Conservation (phyloP, 2,797 vertebrate genomes). For the Poeciliopsis paucimaculata region DNA sequence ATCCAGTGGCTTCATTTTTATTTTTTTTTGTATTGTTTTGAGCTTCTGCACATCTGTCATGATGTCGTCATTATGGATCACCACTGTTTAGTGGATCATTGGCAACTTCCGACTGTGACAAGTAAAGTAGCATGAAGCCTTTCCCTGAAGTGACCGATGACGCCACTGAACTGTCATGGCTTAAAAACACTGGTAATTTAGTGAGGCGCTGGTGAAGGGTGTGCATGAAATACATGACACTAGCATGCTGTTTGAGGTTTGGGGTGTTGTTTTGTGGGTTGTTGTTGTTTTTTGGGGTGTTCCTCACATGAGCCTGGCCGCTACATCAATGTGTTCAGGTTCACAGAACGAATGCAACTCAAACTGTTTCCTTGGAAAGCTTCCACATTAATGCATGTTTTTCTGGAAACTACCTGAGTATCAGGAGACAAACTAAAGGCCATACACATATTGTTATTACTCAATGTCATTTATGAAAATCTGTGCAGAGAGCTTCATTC, state of each 20-base stretch:
- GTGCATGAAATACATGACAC: slow-evolving; percentile 41
- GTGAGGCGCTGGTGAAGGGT: slow-evolving; percentile 10
- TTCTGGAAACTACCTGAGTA: neutral
- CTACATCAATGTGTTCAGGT: slow-evolving; percentile 5
- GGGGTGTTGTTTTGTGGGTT: neutral
- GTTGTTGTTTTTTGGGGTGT: neutral
- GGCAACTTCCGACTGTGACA: slow-evolving; percentile 12
- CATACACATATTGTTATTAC: neutral
- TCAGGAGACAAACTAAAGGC: neutral
- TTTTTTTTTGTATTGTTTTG: slow-evolving; percentile 15
- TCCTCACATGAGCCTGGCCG: neutral
- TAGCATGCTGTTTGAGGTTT: slow-evolving; percentile 46
- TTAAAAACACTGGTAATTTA: slow-evolving; percentile 17
- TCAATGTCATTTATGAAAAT: neutral
- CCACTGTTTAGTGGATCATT: slow-evolving; percentile 20
- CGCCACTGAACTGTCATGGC: slow-evolving; percentile 11
- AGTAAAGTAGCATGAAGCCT: slow-evolving; percentile 42
- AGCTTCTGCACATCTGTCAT: slow-evolving; percentile 31
- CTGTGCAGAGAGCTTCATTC: neutral
- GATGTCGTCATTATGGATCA: slow-evolving; percentile 31
- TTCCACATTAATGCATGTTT: too few relatives aligned
- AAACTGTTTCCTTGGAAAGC: neutral
- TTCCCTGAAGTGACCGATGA: slow-evolving; percentile 9
- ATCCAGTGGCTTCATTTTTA: slow-evolving; percentile 31
- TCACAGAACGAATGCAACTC: neutral